Base-by-base conservation (phyloP, 2,888 invertebrate genomes). In the Trichogramma evanescens region DNA sequence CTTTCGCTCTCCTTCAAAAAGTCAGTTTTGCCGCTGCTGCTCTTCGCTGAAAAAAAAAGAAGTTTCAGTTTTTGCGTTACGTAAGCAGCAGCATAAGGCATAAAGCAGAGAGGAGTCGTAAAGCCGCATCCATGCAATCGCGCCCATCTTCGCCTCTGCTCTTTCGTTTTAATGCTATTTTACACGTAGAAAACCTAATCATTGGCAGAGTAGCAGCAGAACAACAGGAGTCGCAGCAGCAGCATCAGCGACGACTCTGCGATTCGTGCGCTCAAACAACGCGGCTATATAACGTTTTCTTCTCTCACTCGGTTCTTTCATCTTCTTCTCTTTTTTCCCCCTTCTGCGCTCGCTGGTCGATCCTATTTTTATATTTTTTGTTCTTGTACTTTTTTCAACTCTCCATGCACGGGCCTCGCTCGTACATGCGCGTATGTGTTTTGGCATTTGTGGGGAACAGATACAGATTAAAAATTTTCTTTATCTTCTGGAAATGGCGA, bases 111-210 rank as follows among this genome's bases (percentile, higher is more conserved):
- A 49, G 48, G 48, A 43, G 45, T 55, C 50, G 45, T 51, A 59
- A 38, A 3, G 49, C 48, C 49, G 38, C 13, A 40, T 38, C 41
- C 54, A 54, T 54, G 50, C 54, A 54, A 50, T 7, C 10, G 38
- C n/a, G 6, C 48, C 6, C 48, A 40, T 40, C 26, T 42, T n/a
- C 8, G 9, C 39, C 43, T 43, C 54, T 46, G 26, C 7, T 8
- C 45, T 8, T 13, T 40, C 38, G 40, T 13, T 9, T 10, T 39
- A 13, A 39, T 10, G 10, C 26, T 26, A 26, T 26, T 26, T 26
- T 26, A 26, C 26, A 2, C 26, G 26, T 43, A 54, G 50, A 54
- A 54, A 58, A 58, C 50, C 54, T 58, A 58, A 58, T 58, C 58
- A 54, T 44, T 54, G 40, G 10, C 58, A 52, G 26, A 1, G 3